Evolutionary conservation across 2,888 invertebrate species (phyloP).

Genomic region (Clunio marinus): DNA sequence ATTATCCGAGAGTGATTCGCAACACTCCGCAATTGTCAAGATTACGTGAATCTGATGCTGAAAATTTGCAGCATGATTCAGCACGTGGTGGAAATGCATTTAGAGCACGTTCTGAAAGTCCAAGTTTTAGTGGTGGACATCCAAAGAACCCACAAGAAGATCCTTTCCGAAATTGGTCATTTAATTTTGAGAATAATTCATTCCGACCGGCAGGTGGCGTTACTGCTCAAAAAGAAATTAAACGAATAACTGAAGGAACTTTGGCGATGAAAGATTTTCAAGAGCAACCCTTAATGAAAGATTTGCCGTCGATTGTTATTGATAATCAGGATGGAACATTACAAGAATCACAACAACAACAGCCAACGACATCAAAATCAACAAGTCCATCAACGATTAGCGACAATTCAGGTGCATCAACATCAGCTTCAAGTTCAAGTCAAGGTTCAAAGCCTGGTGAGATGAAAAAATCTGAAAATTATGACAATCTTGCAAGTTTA

Average conservation of each 20-base stretch:
- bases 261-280: slow-evolving; percentile 38
- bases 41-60: slow-evolving; percentile 45
- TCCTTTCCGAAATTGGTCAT: slow-evolving; percentile 49
- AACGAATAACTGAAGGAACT: slow-evolving; percentile 41
- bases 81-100: background rate
- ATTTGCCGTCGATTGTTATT: background rate
- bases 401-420: background rate
- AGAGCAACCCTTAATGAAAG: slow-evolving; percentile 30
- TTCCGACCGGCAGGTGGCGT: slow-evolving; percentile 45
- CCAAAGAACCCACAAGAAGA: slow-evolving; percentile 44
- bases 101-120: slow-evolving; percentile 49
- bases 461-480: slow-evolving; percentile 37
- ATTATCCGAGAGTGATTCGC: slow-evolving; percentile 45
- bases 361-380: slow-evolving; percentile 31
- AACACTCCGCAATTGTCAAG: slow-evolving; percentile 46
- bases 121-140: slow-evolving; percentile 45
- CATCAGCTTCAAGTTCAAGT: slow-evolving; percentile 2
- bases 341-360: slow-evolving; percentile 7
- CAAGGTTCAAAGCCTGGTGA: background rate
- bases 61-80: slow-evolving; percentile 38
- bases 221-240: slow-evolving; percentile 38
- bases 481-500: slow-evolving; percentile 36
- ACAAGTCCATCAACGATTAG: slow-evolving; percentile 17
- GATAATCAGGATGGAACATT: background rate
- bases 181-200: slow-evolving; percentile 48